Evolutionary conservation across 2,797 vertebrate species (phyloP).

Genomic region (Triplophysa yarkandensis): DNA sequence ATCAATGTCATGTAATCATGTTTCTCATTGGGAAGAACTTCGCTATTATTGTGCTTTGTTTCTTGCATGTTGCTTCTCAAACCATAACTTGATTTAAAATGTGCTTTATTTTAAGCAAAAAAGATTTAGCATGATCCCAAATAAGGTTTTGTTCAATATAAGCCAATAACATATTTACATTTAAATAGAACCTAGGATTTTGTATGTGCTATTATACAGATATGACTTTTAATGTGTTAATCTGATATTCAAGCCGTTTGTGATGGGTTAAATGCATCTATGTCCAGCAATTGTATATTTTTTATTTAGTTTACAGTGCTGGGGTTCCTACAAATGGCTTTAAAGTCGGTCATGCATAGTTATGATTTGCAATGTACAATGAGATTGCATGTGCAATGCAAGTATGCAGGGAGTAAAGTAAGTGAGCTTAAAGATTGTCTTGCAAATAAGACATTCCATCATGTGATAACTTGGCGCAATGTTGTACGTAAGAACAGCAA

Average conservation of each 20-base stretch:
- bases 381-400: slow-evolving; percentile 34
- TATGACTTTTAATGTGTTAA: slow-evolving; percentile 22
- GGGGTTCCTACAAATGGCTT: slow-evolving; percentile 29
- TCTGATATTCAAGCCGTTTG: slow-evolving; percentile 45
- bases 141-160: slow-evolving; percentile 64
- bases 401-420: slow-evolving; percentile 37
- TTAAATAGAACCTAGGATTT: slow-evolving; percentile 16
- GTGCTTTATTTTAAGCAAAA: slow-evolving; percentile 25
- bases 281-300: slow-evolving; percentile 21
- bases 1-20: slow-evolving; percentile 55
- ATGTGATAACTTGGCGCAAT: slow-evolving; percentile 8
- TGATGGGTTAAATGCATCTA: slow-evolving; percentile 16
- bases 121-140: slow-evolving; percentile 60
- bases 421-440: slow-evolving; percentile 54
- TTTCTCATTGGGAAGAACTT: slow-evolving; percentile 57
- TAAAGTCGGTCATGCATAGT: slow-evolving; percentile 48
- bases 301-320: slow-evolving; percentile 33
- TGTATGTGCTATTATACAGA: slow-evolving; percentile 46
- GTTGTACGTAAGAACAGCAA: slow-evolving; percentile 36
- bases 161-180: slow-evolving; percentile 54
- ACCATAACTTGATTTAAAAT: slow-evolving; percentile 25
- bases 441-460: slow-evolving; percentile 49
- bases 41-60: slow-evolving; percentile 60
- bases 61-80: slow-evolving; percentile 55
- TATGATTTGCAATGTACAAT: slow-evolving; percentile 44